phyloP scores from a whole-genome alignment of 2,113 vertebrate species.

The Gallinago media region DNA sequence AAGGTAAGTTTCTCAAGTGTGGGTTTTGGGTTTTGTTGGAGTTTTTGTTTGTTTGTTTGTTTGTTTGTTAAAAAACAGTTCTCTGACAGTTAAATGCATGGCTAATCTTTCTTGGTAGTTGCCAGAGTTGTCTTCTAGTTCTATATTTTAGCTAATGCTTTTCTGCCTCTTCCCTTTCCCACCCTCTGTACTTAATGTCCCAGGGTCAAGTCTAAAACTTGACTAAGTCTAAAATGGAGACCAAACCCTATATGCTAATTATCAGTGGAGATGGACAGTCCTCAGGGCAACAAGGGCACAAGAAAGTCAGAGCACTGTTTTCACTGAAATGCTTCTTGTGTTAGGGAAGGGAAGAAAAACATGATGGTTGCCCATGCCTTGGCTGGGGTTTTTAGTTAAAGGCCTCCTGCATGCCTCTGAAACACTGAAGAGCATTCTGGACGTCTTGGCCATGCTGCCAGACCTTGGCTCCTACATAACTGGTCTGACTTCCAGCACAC shows the following conservation, averaged over 20 bases:
- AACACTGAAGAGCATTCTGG: constrained; percentile 45
- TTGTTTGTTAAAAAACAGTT: background rate
- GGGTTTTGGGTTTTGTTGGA: background rate
- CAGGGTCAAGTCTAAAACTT: background rate
- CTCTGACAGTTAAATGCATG: background rate
- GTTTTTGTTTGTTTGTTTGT: no score
- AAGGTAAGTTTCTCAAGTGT: background rate
- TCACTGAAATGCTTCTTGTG: background rate
- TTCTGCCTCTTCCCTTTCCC: background rate
- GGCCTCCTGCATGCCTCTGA: background rate
- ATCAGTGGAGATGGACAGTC: background rate
- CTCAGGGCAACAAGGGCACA: background rate
- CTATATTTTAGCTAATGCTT: background rate
- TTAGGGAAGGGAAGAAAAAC: background rate
- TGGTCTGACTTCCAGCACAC: constrained; percentile 22
- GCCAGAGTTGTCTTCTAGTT: background rate
- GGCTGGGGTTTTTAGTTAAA: background rate
- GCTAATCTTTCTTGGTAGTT: background rate
- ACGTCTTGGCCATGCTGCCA: background rate
- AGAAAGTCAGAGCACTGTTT: background rate
- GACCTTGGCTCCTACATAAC: constrained; percentile 13
- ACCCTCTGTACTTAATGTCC: background rate
- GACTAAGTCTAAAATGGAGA: background rate
- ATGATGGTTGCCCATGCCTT: background rate
- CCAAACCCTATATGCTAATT: background rate